Evolutionary conservation across 2,113 vertebrate species (phyloP), one percentile per base, ranked within the genome.

Genomic region (Chelonoidis abingdonii): DNA sequence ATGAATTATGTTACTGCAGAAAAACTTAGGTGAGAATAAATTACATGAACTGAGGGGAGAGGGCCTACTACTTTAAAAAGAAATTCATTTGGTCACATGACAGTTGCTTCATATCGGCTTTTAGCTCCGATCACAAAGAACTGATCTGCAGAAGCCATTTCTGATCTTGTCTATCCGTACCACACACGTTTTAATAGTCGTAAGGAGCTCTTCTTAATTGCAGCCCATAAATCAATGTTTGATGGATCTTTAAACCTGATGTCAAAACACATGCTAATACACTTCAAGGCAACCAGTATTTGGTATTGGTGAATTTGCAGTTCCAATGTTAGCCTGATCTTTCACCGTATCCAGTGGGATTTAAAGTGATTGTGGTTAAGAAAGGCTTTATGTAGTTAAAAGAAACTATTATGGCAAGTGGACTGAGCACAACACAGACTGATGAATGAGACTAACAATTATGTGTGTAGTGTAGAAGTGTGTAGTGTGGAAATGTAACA

Each of bases 211-310:
- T 81, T 81, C 22, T 53, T 76, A 54, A 59, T 19, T 27, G 10
- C 52, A 86, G 47, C 54, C 49, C 13, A 52, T 52, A 90, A 95
- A 96, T 90, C 89, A 93, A 14, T 54, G 50, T 50, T 50, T 50
- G 50, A 50, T 50, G 13, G 13, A 50, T 50, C 50, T 50, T 50
- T 50, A 50, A 50, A 90, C 69, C 54, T 89, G 59, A 80, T 94
- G 54, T 84, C 78, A 93, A 96, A 90, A 87, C 6, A 44, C 7
- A 6, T 31, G 90, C 57, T 90, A 92, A 96, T 57, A 84, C 72
- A 91, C 38, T 69, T 8, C 27, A 89, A 81, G 83, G 5, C 81
- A 84, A 78, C 29, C 72, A 69, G 38, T 75, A 75, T 75, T 75
- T 75, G 69, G n/a, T 41, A 75, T 6, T 57, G 25, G 69, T 83